These are phyloP conservation scores for Nipponia nippon DNA, from an alignment of 2,113 vertebrate species.

Conservation along the genomic window DNA sequence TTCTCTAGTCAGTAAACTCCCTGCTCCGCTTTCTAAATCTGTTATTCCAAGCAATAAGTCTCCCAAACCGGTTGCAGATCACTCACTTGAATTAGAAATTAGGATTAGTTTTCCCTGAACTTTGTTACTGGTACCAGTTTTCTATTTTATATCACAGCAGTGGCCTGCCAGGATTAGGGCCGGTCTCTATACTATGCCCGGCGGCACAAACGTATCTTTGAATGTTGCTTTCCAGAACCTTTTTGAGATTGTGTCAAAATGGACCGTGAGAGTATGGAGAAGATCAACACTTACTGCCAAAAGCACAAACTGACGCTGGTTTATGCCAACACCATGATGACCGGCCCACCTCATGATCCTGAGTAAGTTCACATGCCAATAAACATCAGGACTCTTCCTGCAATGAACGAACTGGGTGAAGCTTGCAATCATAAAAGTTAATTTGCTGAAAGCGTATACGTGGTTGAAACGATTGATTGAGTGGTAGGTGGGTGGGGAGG, in stretches of 20 bases:
- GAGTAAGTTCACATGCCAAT: constrained; percentile 35
- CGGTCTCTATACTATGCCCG: not conserved
- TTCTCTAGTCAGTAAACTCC: not conserved
- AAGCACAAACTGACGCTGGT: accelerated
- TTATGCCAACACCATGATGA: accelerated
- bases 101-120: not conserved
- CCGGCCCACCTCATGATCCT: constrained; percentile 39
- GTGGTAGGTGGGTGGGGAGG: not conserved
- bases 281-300: constrained; percentile 59
- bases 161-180: not conserved
- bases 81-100: not conserved
- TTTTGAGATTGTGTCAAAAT: not conserved
- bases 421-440: not conserved
- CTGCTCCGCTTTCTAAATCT: not conserved
- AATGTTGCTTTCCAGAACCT: not conserved
- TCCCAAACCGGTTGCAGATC: not conserved
- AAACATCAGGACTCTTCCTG: not conserved
- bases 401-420: not conserved
- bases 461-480: not conserved
- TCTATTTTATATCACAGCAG: not conserved
- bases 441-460: not conserved
- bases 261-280: not conserved
- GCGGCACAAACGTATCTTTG: not conserved
- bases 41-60: not conserved
- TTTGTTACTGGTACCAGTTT: not conserved